Base-by-base conservation (phyloP, 2,888 invertebrate species). In the Tortrix viridana region DNA sequence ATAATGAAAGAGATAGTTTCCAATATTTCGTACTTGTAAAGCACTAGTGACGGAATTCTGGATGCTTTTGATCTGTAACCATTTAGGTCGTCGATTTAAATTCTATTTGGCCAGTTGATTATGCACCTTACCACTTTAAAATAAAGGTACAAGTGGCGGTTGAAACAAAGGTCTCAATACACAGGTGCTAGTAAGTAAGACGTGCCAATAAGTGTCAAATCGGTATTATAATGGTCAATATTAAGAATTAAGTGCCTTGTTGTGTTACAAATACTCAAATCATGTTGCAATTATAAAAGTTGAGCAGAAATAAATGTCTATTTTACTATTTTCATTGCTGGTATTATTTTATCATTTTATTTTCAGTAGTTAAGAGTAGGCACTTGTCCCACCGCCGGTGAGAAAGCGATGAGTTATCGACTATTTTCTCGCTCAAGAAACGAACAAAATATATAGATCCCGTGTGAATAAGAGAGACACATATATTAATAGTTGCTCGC, bases 261-360 rank as follows among this genome's bases (percentile, higher is more conserved):
- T 87, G 81, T 88, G 80, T 86, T 81, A 73, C 82, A 76, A 84
- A 89, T 90, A 90, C 89, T 90, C 89, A 86, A 77, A 77, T 74
- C 71, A 84, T 81, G 82, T 86, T 87, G 83, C 86, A 86, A 85
- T 84, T 88, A 84, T 81, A 82, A 80, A 82, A 83, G 87, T 88
- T 88, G 80, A 86, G 80, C 85, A 79, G 82, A 84, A 89, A 89
- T 91, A 90, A 86, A 91, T 89, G 84, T 90, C 84, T 92, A 91
- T 91, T 91, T 92, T 91, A 90, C 90, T 92, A 92, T 92, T 92
- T 92, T 91, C 92, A 91, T 85, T 88, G 79, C 70, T 90, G 53
- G 89, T 91, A 75, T 91, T 82, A 88, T 87, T 90, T 82, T 43
- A 14, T 18, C 14, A 19, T 52, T n/a, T 20, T n/a, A 0, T 47